Evolutionary conservation across 2,113 vertebrate species (phyloP).

Genomic region (Puffinus mauretanicus): DNA sequence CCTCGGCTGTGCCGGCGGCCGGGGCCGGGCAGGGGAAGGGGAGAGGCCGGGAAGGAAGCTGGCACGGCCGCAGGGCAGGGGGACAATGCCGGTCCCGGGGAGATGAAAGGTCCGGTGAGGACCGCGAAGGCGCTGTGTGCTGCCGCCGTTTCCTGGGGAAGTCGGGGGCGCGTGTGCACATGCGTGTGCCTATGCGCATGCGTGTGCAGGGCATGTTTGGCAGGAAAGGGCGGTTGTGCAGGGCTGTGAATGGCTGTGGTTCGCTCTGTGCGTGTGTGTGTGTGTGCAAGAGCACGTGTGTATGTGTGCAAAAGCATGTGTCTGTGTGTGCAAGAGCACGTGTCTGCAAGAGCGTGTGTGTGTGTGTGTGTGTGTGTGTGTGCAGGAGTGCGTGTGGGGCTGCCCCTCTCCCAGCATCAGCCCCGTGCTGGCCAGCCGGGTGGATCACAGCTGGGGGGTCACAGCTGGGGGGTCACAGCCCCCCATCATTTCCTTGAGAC

Average conservation of each 20-base stretch:
- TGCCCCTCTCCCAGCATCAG: neutral
- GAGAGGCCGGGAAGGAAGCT: neutral
- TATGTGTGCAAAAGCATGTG: neutral
- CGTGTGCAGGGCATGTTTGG: neutral
- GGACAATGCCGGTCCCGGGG: neutral
- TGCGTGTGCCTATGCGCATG: neutral
- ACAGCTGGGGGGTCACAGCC: fast-evolving
- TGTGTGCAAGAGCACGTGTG: neutral
- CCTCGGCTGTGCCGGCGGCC: neutral
- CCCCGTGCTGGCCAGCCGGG: neutral
- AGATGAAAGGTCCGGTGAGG: neutral
- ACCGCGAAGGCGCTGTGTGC: neutral
- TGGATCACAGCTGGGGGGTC: neutral
- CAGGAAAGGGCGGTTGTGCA: neutral
- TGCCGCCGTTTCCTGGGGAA: neutral
- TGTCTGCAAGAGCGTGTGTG: too few species aligned
- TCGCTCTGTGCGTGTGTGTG: neutral
- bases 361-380: too few species aligned
- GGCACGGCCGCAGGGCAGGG: neutral
- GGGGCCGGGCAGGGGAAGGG: neutral
- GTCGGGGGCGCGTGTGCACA: neutral
- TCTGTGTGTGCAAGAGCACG: neutral
- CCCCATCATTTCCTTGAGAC: neutral
- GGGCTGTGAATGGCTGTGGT: neutral
- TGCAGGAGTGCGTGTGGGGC: neutral